phyloP scores from a whole-genome alignment of 2,113 vertebrate genomes.

The Morone chrysops region DNA sequence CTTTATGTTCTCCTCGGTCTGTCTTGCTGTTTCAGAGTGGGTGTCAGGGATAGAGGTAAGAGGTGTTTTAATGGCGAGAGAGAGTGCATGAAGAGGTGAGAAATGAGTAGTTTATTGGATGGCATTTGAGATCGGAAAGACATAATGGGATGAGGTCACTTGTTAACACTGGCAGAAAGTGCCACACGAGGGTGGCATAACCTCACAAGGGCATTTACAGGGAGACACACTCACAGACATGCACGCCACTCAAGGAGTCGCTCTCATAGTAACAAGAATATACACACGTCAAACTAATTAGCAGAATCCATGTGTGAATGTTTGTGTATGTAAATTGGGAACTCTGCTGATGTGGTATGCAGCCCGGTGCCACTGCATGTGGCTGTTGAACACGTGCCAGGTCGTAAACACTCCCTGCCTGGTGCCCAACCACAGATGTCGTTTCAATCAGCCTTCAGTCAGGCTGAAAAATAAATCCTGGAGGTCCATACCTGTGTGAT shows the following conservation, averaged over 20 bases:
- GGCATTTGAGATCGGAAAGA: conserved; percentile 69
- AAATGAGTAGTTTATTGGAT: conserved; percentile 67
- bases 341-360: conserved; percentile 33
- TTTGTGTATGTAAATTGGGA: conserved; percentile 53
- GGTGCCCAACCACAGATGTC: conserved; percentile 66
- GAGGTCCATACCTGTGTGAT: conserved; percentile 79
- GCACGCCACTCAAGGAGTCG: conserved; percentile 40
- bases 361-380: conserved; percentile 63
- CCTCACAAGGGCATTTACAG: conserved; percentile 49
- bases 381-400: conserved; percentile 68
- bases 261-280: conserved; percentile 33
- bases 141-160: conserved; percentile 75
- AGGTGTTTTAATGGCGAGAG: conserved; percentile 56
- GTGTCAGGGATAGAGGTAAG: conserved; percentile 40
- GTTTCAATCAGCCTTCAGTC: conserved; percentile 70
- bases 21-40: conserved; percentile 22
- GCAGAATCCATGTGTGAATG: conserved; percentile 45
- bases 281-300: conserved; percentile 43
- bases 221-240: conserved; percentile 15
- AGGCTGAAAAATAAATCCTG: conserved; percentile 73
- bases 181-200: conserved; percentile 59
- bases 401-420: conserved; percentile 67
- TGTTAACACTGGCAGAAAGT: conserved; percentile 73
- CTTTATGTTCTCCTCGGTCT: conserved; percentile 17
- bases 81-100: conserved; percentile 69